A percentile compares a stretch with the other conserved stretches of the same genome.
Evolutionary conservation across 2,888 invertebrate species (phyloP).

Genomic region (Philhelius pedissequus): DNA sequence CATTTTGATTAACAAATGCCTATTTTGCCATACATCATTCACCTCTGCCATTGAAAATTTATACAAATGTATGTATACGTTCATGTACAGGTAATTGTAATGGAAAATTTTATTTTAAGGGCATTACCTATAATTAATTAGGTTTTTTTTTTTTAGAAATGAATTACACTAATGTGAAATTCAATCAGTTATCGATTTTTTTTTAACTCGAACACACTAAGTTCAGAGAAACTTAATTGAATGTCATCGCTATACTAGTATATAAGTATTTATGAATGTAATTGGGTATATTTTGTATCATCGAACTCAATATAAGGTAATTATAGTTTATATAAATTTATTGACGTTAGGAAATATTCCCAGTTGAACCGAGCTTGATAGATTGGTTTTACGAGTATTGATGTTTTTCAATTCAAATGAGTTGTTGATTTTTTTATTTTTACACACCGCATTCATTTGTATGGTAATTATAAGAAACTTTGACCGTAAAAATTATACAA

Average conservation of each 20-base stretch:
- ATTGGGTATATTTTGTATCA: background rate
- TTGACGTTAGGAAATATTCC: conserved; percentile 12
- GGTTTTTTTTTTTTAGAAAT: background rate
- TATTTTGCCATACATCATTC: background rate
- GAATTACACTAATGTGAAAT: background rate
- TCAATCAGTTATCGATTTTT: background rate
- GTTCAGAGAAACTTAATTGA: background rate
- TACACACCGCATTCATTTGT: background rate
- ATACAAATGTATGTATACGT: no score
- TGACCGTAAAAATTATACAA: conserved; percentile 25
- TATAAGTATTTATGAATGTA: no score
- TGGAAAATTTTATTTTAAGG: background rate
- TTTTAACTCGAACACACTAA: background rate
- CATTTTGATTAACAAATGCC: background rate
- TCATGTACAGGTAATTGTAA: background rate
- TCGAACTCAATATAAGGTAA: background rate
- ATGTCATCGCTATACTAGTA: background rate
- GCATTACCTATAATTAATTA: background rate
- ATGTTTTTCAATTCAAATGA: conserved; percentile 30
- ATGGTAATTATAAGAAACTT: background rate
- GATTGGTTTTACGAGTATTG: background rate
- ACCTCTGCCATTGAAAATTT: background rate
- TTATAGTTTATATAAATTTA: conserved; percentile 16
- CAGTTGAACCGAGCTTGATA: conserved; percentile 2
- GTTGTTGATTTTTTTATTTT: conserved; percentile 4